Conservation (phyloP, 2,113 vertebrate genomes). For the Mormyrus iriodes region DNA sequence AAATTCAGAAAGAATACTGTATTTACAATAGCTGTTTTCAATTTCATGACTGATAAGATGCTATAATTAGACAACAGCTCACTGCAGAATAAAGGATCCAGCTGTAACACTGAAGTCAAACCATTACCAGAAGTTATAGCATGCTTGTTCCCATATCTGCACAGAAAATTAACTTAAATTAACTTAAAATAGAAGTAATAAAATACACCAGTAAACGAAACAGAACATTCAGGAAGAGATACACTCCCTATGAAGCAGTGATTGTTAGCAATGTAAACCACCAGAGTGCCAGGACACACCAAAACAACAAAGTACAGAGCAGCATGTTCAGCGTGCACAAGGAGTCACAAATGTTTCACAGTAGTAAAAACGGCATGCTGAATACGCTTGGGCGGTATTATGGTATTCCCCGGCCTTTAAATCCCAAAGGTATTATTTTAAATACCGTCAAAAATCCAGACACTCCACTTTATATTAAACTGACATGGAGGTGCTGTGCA, state of each 20-base stretch:
- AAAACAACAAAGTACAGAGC: neutral
- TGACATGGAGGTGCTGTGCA: neutral
- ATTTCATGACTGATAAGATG: conserved; percentile 30
- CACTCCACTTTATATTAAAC: neutral
- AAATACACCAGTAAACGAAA: conserved; percentile 23
- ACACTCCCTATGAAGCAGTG: neutral
- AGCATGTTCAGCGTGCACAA: neutral
- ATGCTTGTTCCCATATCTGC: conserved; percentile 17
- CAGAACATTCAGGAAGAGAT: neutral
- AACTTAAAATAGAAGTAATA: conserved; percentile 24
- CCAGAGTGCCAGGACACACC: neutral
- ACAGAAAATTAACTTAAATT: conserved; percentile 22
- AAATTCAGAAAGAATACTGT: conserved; percentile 38
- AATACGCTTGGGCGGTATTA: neutral
- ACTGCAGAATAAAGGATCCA: neutral
- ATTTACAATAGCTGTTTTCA: conserved; percentile 32
- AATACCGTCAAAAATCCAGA: neutral
- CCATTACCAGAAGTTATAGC: conserved; percentile 14
- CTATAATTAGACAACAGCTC: conserved; percentile 14
- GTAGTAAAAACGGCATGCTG: neutral
- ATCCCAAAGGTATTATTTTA: neutral
- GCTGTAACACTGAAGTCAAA: neutral
- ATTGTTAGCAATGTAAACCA: neutral
- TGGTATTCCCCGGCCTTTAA: neutral
- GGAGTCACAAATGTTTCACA: neutral